Evolutionary conservation across 2,113 vertebrate species (phyloP).

Genomic region (Spheniscus mendiculus): DNA sequence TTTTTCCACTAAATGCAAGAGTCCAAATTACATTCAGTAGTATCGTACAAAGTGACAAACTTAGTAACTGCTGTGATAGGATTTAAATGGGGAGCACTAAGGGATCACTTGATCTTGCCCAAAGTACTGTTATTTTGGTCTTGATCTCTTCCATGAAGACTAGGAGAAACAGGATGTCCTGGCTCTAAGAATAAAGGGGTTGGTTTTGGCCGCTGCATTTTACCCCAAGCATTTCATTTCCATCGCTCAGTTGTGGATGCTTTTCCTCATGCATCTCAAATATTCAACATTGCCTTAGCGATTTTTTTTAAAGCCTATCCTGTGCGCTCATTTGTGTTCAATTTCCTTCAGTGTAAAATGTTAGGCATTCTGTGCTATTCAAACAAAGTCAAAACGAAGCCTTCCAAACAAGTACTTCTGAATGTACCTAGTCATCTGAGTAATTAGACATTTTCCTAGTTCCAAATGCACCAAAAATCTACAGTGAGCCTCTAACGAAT

Average conservation of each 20-base stretch:
- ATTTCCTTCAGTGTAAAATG: neutral
- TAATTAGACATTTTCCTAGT: constrained; percentile 38
- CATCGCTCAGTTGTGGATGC: neutral
- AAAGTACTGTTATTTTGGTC: neutral
- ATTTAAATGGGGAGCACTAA: neutral
- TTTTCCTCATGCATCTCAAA: neutral
- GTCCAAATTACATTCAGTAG: neutral
- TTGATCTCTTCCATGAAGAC: neutral
- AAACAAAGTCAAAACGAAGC: constrained; percentile 35
- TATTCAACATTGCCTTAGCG: neutral
- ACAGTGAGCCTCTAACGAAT: neutral
- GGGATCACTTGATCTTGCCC: neutral
- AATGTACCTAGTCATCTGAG: constrained; percentile 19
- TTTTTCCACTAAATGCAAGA: neutral
- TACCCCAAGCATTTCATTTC: neutral
- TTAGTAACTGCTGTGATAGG: neutral
- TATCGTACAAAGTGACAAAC: neutral
- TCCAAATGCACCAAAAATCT: neutral
- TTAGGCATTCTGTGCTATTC: neutral
- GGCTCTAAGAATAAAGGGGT: neutral
- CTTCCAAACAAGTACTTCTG: constrained; percentile 19
- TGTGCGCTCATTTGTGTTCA: neutral
- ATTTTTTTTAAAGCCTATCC: neutral
- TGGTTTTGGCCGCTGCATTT: neutral
- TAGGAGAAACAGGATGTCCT: neutral